Conservation (phyloP, 2,888 invertebrate species). For the Chorisops tibialis region DNA sequence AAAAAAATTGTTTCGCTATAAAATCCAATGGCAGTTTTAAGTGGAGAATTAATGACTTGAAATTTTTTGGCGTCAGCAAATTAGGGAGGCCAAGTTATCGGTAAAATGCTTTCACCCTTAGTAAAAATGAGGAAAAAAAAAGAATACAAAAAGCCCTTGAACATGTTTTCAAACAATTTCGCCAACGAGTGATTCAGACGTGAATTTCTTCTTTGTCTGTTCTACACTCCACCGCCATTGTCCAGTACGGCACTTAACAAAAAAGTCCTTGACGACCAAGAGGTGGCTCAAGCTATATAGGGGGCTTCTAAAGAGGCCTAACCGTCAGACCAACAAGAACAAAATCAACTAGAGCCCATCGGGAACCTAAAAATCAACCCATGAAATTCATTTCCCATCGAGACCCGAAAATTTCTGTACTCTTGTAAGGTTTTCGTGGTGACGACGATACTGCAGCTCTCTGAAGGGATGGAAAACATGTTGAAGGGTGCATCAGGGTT, state of each 20-base stretch:
- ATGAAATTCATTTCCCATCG: conserved; percentile 24
- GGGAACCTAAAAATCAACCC: conserved; percentile 11
- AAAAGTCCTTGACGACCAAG: conserved; percentile 21
- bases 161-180: conserved; percentile 28
- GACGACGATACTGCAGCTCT: neutral
- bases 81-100: conserved; percentile 16
- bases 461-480: conserved; percentile 17
- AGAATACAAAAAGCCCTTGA: conserved; percentile 23
- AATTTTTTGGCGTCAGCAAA: conserved; percentile 7
- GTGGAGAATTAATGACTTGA: conserved; percentile 17
- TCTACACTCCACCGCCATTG: conserved; percentile 23
- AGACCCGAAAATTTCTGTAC: conserved; percentile 7
- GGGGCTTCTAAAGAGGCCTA: neutral
- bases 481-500: conserved; percentile 20
- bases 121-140: conserved; percentile 13
- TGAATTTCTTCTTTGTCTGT: conserved; percentile 24
- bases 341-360: too few species aligned
- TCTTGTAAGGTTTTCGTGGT: conserved; percentile 7
- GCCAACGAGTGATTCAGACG: conserved; percentile 29
- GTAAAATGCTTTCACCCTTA: conserved; percentile 23
- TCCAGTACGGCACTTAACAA: conserved; percentile 27
- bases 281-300: conserved; percentile 13
- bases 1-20: too few species aligned
- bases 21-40: neutral
- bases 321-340: too few species aligned